phyloP scores from a whole-genome alignment of 1,140 invertebrate species.

The Neocloeon triangulifer region DNA sequence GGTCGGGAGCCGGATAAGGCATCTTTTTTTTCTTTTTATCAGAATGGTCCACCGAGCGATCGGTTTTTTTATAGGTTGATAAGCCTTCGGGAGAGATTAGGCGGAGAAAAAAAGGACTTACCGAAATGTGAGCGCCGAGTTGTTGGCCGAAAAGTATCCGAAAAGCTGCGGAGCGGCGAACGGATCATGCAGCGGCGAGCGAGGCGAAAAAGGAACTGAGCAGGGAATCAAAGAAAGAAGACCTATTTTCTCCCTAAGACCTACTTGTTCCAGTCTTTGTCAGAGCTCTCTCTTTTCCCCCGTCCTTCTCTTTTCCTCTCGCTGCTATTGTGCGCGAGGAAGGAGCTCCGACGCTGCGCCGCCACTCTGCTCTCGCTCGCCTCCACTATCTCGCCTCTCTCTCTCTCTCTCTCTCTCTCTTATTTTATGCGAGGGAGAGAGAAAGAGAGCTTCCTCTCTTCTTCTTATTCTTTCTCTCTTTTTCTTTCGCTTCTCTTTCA shows the following conservation, averaged over 20 bases:
- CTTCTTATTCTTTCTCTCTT: slow-evolving; percentile 7
- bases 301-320: slow-evolving; percentile 4
- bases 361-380: slow-evolving; percentile 12
- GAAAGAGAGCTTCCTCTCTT: too few species aligned
- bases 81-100: too few species aligned
- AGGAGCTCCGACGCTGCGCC: slow-evolving; percentile 8
- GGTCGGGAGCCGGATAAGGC: too few species aligned
- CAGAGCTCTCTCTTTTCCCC: slow-evolving; percentile 3
- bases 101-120: too few species aligned
- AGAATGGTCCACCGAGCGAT: too few species aligned
- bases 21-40: too few species aligned
- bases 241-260: neutral
- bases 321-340: neutral
- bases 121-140: too few species aligned
- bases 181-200: too few species aligned
- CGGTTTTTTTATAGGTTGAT: too few species aligned
- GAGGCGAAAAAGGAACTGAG: slow-evolving; percentile 3
- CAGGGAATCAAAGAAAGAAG: neutral
- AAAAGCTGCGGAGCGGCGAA: too few species aligned
- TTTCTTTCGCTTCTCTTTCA: slow-evolving; percentile 3
- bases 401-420: slow-evolving; percentile 7
- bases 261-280: slow-evolving; percentile 5
- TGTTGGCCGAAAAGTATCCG: too few species aligned
- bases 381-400: slow-evolving; percentile 5
- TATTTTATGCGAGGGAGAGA: too few species aligned